Base-by-base conservation (phyloP, 2,888 invertebrate genomes). In the Cryptus armator region DNA sequence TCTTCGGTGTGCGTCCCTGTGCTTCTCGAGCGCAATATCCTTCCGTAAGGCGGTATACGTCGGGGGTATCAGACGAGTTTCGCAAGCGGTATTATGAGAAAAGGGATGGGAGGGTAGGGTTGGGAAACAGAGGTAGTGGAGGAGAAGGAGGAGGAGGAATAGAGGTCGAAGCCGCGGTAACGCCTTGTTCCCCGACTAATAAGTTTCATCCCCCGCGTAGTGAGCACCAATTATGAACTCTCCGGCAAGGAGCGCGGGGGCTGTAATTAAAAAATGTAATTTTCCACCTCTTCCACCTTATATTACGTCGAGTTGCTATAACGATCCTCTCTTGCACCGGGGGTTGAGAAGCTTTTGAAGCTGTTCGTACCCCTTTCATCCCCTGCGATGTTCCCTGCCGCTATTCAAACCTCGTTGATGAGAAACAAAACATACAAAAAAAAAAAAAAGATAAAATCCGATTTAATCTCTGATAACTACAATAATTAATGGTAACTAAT, bases 151-250 rank as follows among this genome's bases (percentile, higher is more conserved):
- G 43, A 77, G 80, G 80, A 71, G 74, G 46, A 74, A 80, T 68
- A 48, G 62, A 56, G 64, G 46, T 62, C 70, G 80, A 86, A 87
- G 86, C 78, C 75, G 79, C 51, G 79, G 82, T 85, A 80, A 72
- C 79, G 77, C 74, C 85, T 83, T 43, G 56, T 51, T 90, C 87
- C 88, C 89, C 91, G 89, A 90, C 91, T 92, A 93, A 93, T 93
- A 92, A 93, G 92, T 92, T 93, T 93, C 93, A 93, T 93, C 92
- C 93, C 91, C 92, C 93, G 90, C 93, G 93, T 93, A 92, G 93
- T 93, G 92, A 93, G 93, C 92, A 93, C 93, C 93, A 92, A 93
- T 93, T 92, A 93, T 93, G 92, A 92, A 93, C 91, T 92, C 89
- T 89, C 92, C 75, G 56, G 74, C n/a, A 67, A 67, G 24, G 51